Evolutionary conservation across 2,888 invertebrate species (phyloP).

Genomic region (Dinocampus coccinellae): DNA sequence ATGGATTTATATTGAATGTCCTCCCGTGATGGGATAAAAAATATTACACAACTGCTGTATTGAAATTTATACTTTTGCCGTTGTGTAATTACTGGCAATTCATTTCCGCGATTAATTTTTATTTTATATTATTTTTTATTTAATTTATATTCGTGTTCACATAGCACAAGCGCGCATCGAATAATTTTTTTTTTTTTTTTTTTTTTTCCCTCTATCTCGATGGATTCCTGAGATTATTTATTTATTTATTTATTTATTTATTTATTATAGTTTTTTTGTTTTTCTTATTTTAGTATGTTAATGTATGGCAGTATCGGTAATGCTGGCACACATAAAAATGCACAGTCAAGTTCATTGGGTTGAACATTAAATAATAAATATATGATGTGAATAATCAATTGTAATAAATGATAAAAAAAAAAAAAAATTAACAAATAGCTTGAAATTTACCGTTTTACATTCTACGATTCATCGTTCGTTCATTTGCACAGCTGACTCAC

Average conservation of each 20-base stretch:
- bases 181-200: neutral
- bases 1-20: neutral
- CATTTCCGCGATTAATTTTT: conserved; percentile 29
- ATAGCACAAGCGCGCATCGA: neutral
- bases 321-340: neutral
- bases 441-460: conserved; percentile 20
- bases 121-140: no score
- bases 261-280: no score
- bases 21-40: neutral
- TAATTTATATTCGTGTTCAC: neutral
- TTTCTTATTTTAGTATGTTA: no score
- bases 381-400: neutral
- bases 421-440: neutral
- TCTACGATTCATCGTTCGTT: conserved; percentile 41
- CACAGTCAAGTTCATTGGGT: neutral
- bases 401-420: neutral
- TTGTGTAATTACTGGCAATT: conserved; percentile 16
- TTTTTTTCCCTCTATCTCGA: no score
- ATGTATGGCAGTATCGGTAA: no score
- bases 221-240: neutral
- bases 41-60: neutral
- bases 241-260: neutral
- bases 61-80: neutral
- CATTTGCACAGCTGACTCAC: conserved; percentile 59
- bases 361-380: neutral